Conservation (phyloP, 1,140 invertebrate genomes). For the Alviniconcha marisindica region DNA sequence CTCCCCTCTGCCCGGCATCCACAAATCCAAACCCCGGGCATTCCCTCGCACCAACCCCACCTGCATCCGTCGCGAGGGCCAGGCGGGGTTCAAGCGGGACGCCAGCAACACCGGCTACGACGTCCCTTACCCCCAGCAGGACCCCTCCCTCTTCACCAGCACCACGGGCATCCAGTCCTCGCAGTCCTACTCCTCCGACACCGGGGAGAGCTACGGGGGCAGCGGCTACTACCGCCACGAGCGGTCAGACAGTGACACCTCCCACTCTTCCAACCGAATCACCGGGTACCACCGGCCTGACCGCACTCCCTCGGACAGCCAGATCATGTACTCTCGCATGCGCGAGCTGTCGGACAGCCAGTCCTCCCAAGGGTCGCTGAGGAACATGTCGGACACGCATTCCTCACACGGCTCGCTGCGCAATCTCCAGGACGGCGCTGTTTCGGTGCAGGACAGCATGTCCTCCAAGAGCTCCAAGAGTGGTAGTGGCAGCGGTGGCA, state of each 20-base stretch:
- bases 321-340: slow-evolving; percentile 63
- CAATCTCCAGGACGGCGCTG: slow-evolving; percentile 65
- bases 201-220: slow-evolving; percentile 32
- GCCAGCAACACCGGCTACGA: slow-evolving; percentile 59
- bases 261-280: slow-evolving; percentile 62
- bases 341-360: slow-evolving; percentile 78
- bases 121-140: slow-evolving; percentile 40
- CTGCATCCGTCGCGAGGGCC: slow-evolving; percentile 60
- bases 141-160: slow-evolving; percentile 38
- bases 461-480: slow-evolving; percentile 65
- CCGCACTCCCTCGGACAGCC: slow-evolving; percentile 62
- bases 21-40: slow-evolving; percentile 69
- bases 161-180: slow-evolving; percentile 58
- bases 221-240: slow-evolving; percentile 64
- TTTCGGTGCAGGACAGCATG: slow-evolving; percentile 64
- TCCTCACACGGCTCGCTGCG: slow-evolving; percentile 72
- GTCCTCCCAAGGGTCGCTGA: slow-evolving; percentile 75
- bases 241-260: slow-evolving; percentile 73
- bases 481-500: slow-evolving; percentile 41
- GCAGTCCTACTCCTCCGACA: slow-evolving; percentile 55
- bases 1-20: slow-evolving; percentile 55
- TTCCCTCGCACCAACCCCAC: slow-evolving; percentile 75
- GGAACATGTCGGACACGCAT: slow-evolving; percentile 73
- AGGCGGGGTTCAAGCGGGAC: slow-evolving; percentile 55
- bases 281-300: slow-evolving; percentile 34